A percentile compares a stretch with the other conserved stretches of the same genome.
These are phyloP conservation scores for Virgularia gustaviana DNA, from an alignment of 92 coral and sea anemone species.

Conservation along the genomic window DNA sequence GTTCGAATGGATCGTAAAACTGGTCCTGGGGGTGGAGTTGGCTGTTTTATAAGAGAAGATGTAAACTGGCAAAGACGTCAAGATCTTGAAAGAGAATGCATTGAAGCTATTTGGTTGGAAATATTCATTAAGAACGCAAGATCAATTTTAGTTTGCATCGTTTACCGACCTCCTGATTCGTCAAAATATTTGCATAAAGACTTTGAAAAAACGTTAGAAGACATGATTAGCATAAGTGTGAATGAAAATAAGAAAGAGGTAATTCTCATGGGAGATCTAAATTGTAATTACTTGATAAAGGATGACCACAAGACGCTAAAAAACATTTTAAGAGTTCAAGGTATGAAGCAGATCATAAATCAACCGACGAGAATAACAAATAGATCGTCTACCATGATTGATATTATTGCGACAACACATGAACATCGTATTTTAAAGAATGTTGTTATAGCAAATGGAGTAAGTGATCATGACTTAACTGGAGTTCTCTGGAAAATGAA, in stretches of 20 bases:
- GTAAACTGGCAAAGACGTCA: constrained; percentile 6
- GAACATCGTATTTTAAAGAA: background rate
- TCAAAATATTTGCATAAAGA: constrained; percentile 11
- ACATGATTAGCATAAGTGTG: no score
- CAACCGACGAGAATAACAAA: constrained; percentile 21
- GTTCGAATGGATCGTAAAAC: background rate
- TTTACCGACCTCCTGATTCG: constrained; percentile 10
- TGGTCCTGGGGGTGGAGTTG: constrained; percentile 16
- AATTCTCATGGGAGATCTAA: background rate
- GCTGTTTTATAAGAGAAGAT: background rate
- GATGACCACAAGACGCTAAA: constrained; percentile 6
- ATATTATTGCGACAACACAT: constrained; percentile 12
- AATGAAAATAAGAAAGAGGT: constrained; percentile 1
- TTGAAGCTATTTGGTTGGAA: constrained; percentile 22
- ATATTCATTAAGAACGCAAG: background rate
- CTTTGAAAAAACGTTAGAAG: background rate
- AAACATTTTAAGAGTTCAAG: background rate
- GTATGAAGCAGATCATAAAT: constrained; percentile 23
- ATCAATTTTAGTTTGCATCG: background rate
- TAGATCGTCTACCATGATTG: constrained; percentile 33
- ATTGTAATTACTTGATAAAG: background rate
- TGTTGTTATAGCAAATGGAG: constrained; percentile 1
- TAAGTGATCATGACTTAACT: background rate
- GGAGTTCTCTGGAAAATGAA: background rate
- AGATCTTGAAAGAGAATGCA: constrained; percentile 7